Evolutionary conservation across 2,113 vertebrate genomes (phyloP).

Genomic region (Mus pahari): DNA sequence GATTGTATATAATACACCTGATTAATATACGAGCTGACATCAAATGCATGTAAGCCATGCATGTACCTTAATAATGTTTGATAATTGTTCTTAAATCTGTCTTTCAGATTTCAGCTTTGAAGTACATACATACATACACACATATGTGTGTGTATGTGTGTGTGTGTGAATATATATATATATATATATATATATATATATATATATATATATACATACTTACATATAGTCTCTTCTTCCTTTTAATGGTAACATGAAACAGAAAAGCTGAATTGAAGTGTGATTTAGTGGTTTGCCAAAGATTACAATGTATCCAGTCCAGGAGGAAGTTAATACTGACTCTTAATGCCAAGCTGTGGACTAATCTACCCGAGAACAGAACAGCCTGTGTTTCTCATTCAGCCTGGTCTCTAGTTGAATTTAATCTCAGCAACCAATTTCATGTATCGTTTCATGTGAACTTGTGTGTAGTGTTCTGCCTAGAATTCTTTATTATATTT

Average conservation of each 20-base stretch:
- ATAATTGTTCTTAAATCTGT: neutral
- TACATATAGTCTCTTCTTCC: neutral
- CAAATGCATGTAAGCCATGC: neutral
- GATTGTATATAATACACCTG: neutral
- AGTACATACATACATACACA: neutral
- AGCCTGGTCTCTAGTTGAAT: constrained; percentile 50
- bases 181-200: too few relatives aligned
- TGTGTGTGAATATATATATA: too few relatives aligned
- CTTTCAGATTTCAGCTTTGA: constrained; percentile 31
- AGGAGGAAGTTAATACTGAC: neutral
- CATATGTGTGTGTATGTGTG: too few relatives aligned
- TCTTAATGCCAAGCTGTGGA: neutral
- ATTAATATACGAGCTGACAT: neutral
- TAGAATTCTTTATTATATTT: constrained; percentile 55
- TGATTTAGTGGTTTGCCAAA: constrained; percentile 25
- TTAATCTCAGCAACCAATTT: constrained; percentile 66
- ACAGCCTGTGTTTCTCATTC: constrained; percentile 24
- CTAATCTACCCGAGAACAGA: neutral
- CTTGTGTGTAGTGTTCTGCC: constrained; percentile 30
- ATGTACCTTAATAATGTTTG: constrained; percentile 8
- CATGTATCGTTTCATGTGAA: constrained; percentile 55
- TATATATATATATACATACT: too few relatives aligned
- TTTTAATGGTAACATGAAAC: neutral
- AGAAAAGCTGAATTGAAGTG: neutral
- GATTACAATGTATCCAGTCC: neutral